Evolutionary conservation across 2,797 vertebrate genomes (phyloP), one percentile per base, ranked within the genome.

Genomic region (Coilia nasus): DNA sequence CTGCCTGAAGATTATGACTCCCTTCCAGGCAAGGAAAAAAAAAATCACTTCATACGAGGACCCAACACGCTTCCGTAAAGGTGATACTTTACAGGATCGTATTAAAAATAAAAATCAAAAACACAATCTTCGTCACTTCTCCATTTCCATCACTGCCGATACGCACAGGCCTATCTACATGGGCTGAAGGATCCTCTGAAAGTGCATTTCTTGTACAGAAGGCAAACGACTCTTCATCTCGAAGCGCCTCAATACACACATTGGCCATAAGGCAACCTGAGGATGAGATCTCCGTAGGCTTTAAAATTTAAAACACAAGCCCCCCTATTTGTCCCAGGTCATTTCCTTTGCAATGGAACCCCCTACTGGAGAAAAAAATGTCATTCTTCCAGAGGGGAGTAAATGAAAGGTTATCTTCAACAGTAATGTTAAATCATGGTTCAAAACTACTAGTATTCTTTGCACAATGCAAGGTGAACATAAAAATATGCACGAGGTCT

Each of bases 161-260:
- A 23, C 4, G 62, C 46, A 47, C 46, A 47, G 46, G 46, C 46
- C 10, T 75, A 6, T 75, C 31, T 41, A 19, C 31, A 35, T 35
- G 31, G 67, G 67, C 31, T 41, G 31, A 75, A 75, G 67, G 12
- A 71, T 81, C 86, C 41, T 62, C 59, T 60, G 71, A 87, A 67
- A 83, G 71, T 75, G 85, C 80, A 84, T 78, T 81, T 81, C 64
- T 81, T 80, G 78, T 88, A 83, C 54, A 88, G 78, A 82, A 81
- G 86, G 60, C 85, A 71, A 15, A 35, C 28, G 5, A 64, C 80
- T 50, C 56, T 87, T 78, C 86, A 85, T 23, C 1, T 75, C 87
- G 87, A 90, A 86, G 90, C 90, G 82, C 82, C 62, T 81, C 82
- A 88, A 87, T 90, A 82, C 44, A 85, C 60, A 81, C 57, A 87